These are phyloP conservation scores for Datnioides undecimradiatus DNA, from an alignment of 2,113 vertebrate species.

Conservation along the genomic window DNA sequence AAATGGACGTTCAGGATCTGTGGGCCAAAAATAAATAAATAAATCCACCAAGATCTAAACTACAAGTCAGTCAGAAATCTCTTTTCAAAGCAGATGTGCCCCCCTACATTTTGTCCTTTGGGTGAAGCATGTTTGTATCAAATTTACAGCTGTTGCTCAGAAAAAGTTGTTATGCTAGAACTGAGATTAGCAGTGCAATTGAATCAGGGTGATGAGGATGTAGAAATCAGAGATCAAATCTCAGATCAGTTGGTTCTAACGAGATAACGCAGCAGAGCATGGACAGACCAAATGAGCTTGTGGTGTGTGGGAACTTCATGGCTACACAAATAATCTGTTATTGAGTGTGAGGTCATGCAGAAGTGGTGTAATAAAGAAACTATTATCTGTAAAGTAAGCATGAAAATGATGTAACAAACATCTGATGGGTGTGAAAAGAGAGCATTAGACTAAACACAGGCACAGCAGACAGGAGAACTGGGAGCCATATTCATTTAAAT, in stretches of 20 bases:
- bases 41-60: conserved; percentile 12
- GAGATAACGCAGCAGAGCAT: conserved; percentile 44
- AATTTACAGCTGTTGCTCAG: conserved; percentile 21
- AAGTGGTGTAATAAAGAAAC: conserved; percentile 50
- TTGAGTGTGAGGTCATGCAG: conserved; percentile 61
- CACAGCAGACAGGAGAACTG: conserved; percentile 29
- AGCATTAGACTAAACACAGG: conserved; percentile 66
- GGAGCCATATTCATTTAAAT: conserved; percentile 28
- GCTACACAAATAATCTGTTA: conserved; percentile 59
- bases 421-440: conserved; percentile 54
- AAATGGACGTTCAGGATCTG: conserved; percentile 88
- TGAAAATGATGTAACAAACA: conserved; percentile 73
- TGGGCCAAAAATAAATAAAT: not conserved
- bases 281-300: conserved; percentile 16
- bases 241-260: conserved; percentile 43
- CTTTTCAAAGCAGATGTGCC: conserved; percentile 23
- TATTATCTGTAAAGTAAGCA: conserved; percentile 64
- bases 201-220: conserved; percentile 26
- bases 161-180: not conserved
- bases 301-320: conserved; percentile 55
- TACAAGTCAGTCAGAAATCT: conserved; percentile 1
- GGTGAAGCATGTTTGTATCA: conserved; percentile 17
- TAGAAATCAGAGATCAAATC: conserved; percentile 46
- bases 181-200: conserved; percentile 30
- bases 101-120: conserved; percentile 1